Percentiles rank a stretch among this genome's conserved stretches.
Conservation (phyloP, 2,797 vertebrate species). For the Periophthalmus magnuspinnatus region DNA sequence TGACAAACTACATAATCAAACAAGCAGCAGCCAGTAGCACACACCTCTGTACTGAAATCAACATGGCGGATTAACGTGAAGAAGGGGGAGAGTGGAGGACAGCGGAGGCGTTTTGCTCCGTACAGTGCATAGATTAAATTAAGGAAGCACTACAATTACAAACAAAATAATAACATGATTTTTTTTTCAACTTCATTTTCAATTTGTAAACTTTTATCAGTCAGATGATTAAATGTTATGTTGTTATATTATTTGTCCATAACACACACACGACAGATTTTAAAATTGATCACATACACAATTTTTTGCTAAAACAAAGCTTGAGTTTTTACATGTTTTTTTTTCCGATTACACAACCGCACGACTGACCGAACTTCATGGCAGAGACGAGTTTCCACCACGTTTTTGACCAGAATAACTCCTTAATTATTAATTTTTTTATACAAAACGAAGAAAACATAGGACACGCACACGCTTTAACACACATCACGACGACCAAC, state of each 20-base stretch:
- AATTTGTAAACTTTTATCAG: slow-evolving; percentile 83
- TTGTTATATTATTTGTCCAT: slow-evolving; percentile 70
- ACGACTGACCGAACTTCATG: slow-evolving; percentile 58
- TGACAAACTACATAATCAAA: neutral
- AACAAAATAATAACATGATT: slow-evolving; percentile 71
- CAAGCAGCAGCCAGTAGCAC: slow-evolving; percentile 67
- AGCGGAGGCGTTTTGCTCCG: slow-evolving; percentile 81
- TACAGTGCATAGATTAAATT: slow-evolving; percentile 99
- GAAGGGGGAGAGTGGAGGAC: slow-evolving; percentile 52
- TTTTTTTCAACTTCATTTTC: slow-evolving; percentile 78
- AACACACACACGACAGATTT: slow-evolving; percentile 65
- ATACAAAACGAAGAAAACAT: slow-evolving; percentile 66
- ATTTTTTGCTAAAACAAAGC: slow-evolving; percentile 77
- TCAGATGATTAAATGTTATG: slow-evolving; percentile 71
- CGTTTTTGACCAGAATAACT: slow-evolving; percentile 49
- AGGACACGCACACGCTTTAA: slow-evolving; percentile 67
- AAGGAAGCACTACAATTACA: slow-evolving; percentile 95
- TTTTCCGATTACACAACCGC: slow-evolving; percentile 58
- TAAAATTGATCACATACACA: slow-evolving; percentile 70
- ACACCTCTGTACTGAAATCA: slow-evolving; percentile 25
- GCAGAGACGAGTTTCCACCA: slow-evolving; percentile 79
- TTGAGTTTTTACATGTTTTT: slow-evolving; percentile 33
- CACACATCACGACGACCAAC: slow-evolving; percentile 76
- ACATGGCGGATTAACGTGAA: slow-evolving; percentile 52
- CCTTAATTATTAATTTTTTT: slow-evolving; percentile 15